phyloP scores from a whole-genome alignment of 2,113 vertebrate genomes.

The Laterallus jamaicensis region DNA sequence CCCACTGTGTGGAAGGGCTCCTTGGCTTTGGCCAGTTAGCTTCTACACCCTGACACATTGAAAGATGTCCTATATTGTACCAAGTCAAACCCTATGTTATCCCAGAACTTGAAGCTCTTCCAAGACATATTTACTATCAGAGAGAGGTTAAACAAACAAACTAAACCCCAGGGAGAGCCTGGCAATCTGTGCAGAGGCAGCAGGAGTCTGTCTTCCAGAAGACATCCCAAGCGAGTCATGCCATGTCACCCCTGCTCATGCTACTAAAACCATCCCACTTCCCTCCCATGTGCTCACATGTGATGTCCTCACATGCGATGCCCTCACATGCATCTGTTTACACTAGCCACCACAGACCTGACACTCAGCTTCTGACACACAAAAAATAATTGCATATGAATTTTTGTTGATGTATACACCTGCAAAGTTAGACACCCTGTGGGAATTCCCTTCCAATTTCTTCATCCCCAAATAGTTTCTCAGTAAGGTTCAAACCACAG shows the following conservation, averaged over 20 bases:
- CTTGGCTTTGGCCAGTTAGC: not conserved
- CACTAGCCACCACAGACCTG: not conserved
- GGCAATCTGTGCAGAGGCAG: not conserved
- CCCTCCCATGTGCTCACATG: not conserved
- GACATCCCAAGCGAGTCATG: not conserved
- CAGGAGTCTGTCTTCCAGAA: not conserved
- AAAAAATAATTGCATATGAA: not conserved
- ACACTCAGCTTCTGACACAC: not conserved
- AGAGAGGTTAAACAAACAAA: conserved; percentile 15
- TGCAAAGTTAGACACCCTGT: not conserved
- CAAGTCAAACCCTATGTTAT: not conserved
- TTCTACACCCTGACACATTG: not conserved
- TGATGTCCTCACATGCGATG: not conserved
- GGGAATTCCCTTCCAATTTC: not conserved
- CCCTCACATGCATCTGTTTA: not conserved
- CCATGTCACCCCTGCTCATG: not conserved
- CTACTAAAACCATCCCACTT: not conserved
- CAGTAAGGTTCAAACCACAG: not conserved
- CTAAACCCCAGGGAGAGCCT: not conserved
- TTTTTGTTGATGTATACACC: not conserved
- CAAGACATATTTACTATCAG: not conserved
- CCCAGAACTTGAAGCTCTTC: not conserved
- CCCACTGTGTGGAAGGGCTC: not conserved
- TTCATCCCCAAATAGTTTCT: not conserved
- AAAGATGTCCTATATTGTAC: not conserved